Percentiles rank a stretch among this genome's conserved stretches.
phyloP scores from a whole-genome alignment of 2,888 invertebrate genomes.

The Reticulitermes lucifugus region DNA sequence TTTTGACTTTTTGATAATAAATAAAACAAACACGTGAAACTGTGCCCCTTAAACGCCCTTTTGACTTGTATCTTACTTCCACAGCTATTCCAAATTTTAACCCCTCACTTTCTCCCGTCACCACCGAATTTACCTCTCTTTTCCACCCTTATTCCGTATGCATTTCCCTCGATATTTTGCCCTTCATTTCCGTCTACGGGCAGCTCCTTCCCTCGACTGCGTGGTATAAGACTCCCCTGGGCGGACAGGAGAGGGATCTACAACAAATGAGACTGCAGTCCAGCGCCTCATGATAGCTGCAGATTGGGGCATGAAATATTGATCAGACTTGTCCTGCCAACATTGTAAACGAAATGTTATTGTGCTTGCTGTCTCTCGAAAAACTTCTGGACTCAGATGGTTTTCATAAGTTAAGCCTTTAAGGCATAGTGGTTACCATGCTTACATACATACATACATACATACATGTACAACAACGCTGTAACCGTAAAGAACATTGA shows the following conservation, averaged over 20 bases:
- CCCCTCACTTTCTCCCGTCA: neutral
- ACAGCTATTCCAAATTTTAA: neutral
- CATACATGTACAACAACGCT: no score
- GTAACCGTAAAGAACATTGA: no score
- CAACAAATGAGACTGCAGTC: slow-evolving; percentile 41
- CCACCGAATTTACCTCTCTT: neutral
- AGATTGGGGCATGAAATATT: slow-evolving; percentile 39
- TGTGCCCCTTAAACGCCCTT: neutral
- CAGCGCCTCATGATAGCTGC: slow-evolving; percentile 31
- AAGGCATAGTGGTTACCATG: no score
- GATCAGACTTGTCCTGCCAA: neutral
- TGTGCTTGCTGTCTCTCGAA: neutral
- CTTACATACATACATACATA: no score
- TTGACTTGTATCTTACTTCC: neutral
- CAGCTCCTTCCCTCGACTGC: neutral
- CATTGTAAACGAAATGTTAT: slow-evolving; percentile 2
- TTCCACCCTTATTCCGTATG: slow-evolving; percentile 34
- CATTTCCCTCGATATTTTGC: slow-evolving; percentile 42
- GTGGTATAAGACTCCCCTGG: slow-evolving; percentile 40
- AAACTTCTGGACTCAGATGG: neutral
- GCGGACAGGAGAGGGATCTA: neutral
- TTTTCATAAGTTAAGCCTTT: neutral
- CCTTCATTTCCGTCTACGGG: slow-evolving; percentile 37
- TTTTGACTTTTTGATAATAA: neutral
- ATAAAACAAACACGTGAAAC: neutral